These are phyloP conservation scores for Carassius carassius DNA, from an alignment of 2,113 vertebrate genomes.

Conservation along the genomic window DNA sequence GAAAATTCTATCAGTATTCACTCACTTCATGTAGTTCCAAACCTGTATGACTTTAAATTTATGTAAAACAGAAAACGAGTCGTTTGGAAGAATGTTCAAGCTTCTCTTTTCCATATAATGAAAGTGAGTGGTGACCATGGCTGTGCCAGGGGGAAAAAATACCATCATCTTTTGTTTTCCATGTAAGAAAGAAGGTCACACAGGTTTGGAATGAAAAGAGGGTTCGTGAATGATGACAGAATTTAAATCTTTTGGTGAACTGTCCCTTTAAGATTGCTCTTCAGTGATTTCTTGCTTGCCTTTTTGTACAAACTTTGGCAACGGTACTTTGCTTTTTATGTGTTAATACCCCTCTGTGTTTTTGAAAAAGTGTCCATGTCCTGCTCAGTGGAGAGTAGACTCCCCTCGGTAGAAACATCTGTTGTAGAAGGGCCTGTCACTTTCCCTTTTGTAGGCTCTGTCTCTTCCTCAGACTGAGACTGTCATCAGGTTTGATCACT, in stretches of 20 bases:
- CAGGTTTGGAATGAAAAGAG: neutral
- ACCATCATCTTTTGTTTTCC: neutral
- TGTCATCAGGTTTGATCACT: no score
- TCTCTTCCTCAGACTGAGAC: no score
- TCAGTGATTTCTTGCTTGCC: no score
- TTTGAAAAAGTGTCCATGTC: no score
- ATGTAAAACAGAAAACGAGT: neutral
- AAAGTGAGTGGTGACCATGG: neutral
- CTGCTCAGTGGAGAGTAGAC: no score
- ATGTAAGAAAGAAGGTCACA: neutral
- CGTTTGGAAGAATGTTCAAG: neutral
- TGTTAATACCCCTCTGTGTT: no score
- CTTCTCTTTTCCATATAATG: neutral
- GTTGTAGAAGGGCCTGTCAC: no score
- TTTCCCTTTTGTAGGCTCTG: no score
- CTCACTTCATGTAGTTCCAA: neutral
- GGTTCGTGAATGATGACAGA: neutral
- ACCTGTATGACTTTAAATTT: constrained; percentile 70
- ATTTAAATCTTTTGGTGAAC: neutral
- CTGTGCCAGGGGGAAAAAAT: neutral
- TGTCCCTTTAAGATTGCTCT: neutral
- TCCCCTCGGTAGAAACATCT: no score
- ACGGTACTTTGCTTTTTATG: no score
- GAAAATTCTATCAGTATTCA: neutral
- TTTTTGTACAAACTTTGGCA: no score